Evolutionary conservation across 2,797 vertebrate species (phyloP).

Genomic region (Neopelma chrysocephalum): DNA sequence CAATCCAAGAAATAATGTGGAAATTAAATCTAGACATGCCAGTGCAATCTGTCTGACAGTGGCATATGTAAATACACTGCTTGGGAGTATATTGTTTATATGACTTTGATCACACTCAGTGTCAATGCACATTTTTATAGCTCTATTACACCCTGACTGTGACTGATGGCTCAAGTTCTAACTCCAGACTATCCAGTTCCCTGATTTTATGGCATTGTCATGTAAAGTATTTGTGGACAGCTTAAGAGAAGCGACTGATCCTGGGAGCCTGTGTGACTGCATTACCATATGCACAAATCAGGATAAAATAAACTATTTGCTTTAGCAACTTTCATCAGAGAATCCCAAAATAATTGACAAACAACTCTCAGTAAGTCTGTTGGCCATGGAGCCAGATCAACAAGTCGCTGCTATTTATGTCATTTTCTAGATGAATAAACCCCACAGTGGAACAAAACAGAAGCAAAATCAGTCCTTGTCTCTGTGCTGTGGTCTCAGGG

Average conservation of each 20-base stretch:
- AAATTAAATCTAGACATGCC: background rate
- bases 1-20: background rate
- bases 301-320: background rate
- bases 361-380: background rate
- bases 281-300: background rate
- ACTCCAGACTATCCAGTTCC: background rate
- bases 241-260: background rate
- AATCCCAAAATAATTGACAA: background rate
- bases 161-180: background rate
- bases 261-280: background rate
- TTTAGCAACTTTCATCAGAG: background rate
- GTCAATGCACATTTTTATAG: background rate
- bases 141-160: background rate
- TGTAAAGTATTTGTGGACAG: background rate
- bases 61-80: background rate
- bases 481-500: background rate
- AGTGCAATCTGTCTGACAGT: background rate
- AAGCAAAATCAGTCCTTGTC: background rate
- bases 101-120: background rate
- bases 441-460: accelerated
- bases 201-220: constrained; percentile 19
- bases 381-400: background rate
- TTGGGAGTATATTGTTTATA: background rate
- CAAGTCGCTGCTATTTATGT: background rate
- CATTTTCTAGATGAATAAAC: background rate